Evolutionary conservation across 1,140 invertebrate species (phyloP).

Genomic region (Hesperophylax magnus): DNA sequence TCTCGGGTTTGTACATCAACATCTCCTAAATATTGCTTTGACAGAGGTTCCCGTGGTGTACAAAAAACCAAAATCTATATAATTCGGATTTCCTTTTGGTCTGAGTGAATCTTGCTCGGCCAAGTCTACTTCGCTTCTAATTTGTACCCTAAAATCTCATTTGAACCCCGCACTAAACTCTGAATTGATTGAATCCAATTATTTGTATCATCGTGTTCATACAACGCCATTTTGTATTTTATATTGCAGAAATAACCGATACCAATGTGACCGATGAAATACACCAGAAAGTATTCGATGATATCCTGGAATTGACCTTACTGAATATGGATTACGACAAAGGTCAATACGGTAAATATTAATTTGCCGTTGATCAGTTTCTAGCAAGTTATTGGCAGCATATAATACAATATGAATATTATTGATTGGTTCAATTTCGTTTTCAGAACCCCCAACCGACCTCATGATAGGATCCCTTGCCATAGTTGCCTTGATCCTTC

Average conservation of each 20-base stretch:
- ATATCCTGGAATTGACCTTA: slow-evolving; percentile 40
- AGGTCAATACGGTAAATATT: slow-evolving; percentile 27
- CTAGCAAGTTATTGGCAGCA: too few species aligned
- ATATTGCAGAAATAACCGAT: slow-evolving; percentile 47
- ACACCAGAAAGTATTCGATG: slow-evolving; percentile 47
- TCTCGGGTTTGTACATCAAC: slow-evolving; percentile 65
- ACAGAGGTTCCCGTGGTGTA: too few species aligned
- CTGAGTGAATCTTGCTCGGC: too few species aligned
- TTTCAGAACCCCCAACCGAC: slow-evolving; percentile 72
- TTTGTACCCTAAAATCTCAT: too few species aligned
- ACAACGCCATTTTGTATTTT: neutral
- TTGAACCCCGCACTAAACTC: too few species aligned
- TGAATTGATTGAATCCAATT: too few species aligned
- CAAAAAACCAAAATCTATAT: too few species aligned
- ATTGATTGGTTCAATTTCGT: slow-evolving; percentile 62
- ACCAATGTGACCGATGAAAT: slow-evolving; percentile 46
- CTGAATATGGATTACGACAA: slow-evolving; percentile 25
- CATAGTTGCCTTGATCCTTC: slow-evolving; percentile 76
- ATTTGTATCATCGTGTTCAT: too few species aligned
- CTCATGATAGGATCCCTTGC: slow-evolving; percentile 81
- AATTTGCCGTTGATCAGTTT: too few species aligned
- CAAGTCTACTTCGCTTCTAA: too few species aligned
- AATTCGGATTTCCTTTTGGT: too few species aligned
- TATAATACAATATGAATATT: too few species aligned
- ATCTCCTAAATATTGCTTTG: neutral